phyloP scores from a whole-genome alignment of 2,888 invertebrate genomes.

The Thymelicus acteon region DNA sequence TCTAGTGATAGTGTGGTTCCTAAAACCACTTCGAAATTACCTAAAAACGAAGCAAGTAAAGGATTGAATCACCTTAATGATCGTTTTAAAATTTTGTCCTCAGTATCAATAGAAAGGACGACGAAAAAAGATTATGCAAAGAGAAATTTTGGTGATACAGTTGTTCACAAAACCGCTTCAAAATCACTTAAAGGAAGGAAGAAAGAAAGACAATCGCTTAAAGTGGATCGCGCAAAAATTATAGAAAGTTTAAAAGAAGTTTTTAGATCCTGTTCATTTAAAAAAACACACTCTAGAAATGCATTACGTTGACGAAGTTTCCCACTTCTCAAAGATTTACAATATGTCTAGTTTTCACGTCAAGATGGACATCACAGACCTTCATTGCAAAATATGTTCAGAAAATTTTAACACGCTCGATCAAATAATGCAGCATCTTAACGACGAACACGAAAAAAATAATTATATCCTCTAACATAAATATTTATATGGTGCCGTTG shows the following conservation, averaged over 20 bases:
- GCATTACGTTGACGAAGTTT: constrained; percentile 54
- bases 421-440: constrained; percentile 54
- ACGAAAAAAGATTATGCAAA: no score
- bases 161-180: no score
- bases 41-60: constrained; percentile 1
- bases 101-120: no score
- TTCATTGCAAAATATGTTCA: constrained; percentile 59
- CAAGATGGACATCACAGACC: constrained; percentile 61
- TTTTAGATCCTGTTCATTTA: constrained; percentile 51
- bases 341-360: constrained; percentile 52
- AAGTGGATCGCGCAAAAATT: no score
- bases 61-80: no score
- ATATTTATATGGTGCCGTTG: constrained; percentile 64
- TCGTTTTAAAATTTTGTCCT: no score
- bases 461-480: constrained; percentile 56
- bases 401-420: constrained; percentile 51
- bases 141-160: no score
- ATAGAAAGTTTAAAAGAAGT: constrained; percentile 52
- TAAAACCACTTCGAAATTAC: background rate
- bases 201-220: no score
- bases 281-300: constrained; percentile 60
- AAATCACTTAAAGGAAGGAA: no score
- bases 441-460: constrained; percentile 48
- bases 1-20: no score
- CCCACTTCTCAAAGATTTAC: constrained; percentile 48